These are phyloP conservation scores for Sminthopsis crassicaudata DNA, from an alignment of 2,113 vertebrate species.

Conservation along the genomic window DNA sequence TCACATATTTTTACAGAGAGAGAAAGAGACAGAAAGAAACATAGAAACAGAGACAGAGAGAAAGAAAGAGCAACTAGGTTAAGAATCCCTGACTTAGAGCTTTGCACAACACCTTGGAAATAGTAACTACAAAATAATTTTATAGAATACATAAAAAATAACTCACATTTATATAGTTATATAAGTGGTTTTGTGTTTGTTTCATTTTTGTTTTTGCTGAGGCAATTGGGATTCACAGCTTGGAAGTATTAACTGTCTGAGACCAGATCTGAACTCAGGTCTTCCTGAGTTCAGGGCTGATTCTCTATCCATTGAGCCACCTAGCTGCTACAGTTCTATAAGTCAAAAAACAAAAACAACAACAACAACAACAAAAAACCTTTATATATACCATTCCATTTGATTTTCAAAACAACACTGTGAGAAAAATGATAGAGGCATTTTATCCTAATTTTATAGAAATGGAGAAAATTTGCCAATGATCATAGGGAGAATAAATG, in stretches of 20 bases:
- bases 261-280: too few species aligned
- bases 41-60: too few species aligned
- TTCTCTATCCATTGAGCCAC: too few species aligned
- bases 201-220: too few species aligned
- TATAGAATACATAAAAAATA: neutral
- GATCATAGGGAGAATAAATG: neutral
- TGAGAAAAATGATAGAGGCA: neutral
- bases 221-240: too few species aligned
- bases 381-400: neutral
- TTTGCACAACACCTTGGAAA: neutral
- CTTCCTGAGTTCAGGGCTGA: too few species aligned
- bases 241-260: too few species aligned
- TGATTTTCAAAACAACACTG: neutral
- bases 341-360: too few species aligned
- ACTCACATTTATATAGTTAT: neutral
- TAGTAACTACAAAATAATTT: neutral
- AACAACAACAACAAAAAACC: too few species aligned
- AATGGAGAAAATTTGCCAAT: neutral
- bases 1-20: too few species aligned
- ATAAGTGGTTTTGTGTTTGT: too few species aligned
- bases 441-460: neutral
- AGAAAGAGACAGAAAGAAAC: too few species aligned
- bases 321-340: neutral
- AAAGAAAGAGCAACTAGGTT: neutral
- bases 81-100: neutral